Percentiles rank a stretch among this genome's conserved stretches.
Conservation (phyloP, 2,888 invertebrate species). For the Trachelus stipa region DNA sequence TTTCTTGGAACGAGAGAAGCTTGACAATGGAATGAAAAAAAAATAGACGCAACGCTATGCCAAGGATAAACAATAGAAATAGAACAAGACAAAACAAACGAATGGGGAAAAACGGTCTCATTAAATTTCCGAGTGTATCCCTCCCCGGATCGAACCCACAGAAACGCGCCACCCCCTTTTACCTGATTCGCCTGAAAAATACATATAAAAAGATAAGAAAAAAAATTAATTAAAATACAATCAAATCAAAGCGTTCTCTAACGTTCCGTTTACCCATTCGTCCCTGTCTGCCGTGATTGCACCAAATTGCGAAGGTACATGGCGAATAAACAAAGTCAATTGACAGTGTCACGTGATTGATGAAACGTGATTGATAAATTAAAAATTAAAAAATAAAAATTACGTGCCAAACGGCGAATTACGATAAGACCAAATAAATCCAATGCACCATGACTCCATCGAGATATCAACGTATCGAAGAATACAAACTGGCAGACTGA, state of each 20-base stretch:
- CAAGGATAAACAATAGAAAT: not conserved
- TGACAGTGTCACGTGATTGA: not conserved
- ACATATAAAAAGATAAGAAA: slow-evolving; percentile 10
- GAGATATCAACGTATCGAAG: too few species aligned
- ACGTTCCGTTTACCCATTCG: not conserved
- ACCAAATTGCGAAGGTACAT: not conserved
- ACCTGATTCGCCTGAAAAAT: slow-evolving; percentile 29
- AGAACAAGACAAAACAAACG: not conserved
- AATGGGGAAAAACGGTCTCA: not conserved
- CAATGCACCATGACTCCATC: not conserved
- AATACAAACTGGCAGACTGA: too few species aligned
- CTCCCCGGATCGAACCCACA: slow-evolving; percentile 9
- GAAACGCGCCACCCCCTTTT: slow-evolving; percentile 27
- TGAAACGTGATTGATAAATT: slow-evolving; percentile 8
- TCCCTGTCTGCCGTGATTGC: not conserved
- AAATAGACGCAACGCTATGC: not conserved
- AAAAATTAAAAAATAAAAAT: slow-evolving; percentile 19
- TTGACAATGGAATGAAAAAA: not conserved
- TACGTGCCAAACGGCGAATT: not conserved
- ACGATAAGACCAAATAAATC: not conserved
- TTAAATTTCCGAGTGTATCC: not conserved
- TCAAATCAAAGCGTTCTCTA: not conserved
- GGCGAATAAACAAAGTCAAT: not conserved
- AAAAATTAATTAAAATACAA: slow-evolving; percentile 5
- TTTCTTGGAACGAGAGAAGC: not conserved